These are phyloP conservation scores for Luehdorfia chinensis DNA, from an alignment of 1,140 invertebrate genomes.

Conservation along the genomic window DNA sequence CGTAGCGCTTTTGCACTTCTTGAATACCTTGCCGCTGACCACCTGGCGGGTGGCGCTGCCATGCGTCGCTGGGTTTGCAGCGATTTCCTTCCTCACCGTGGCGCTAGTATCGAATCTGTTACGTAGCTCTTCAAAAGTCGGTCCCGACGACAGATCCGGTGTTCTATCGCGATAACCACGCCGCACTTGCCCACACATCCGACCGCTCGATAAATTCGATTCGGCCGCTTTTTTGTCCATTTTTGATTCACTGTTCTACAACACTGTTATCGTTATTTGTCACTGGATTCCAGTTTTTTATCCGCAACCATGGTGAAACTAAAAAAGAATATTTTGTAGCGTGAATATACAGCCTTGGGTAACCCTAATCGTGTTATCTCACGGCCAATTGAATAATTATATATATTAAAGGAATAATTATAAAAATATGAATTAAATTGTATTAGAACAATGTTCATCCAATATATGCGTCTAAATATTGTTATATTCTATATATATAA, in stretches of 20 bases:
- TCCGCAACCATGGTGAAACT: conserved; percentile 29
- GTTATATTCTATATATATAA: not conserved
- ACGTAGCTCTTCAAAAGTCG: conserved; percentile 64
- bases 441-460: too few species aligned
- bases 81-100: conserved; percentile 52
- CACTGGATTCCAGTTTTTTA: conserved; percentile 26
- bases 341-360: not conserved
- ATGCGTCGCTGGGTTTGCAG: conserved; percentile 63
- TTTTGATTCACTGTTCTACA: conserved; percentile 23
- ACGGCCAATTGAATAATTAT: not conserved
- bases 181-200: conserved; percentile 54
- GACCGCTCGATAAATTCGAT: conserved; percentile 35
- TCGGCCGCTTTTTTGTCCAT: conserved; percentile 63
- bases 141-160: conserved; percentile 47
- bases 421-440: too few species aligned
- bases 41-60: conserved; percentile 72
- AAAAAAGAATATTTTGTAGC: conserved; percentile 4
- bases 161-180: conserved; percentile 35
- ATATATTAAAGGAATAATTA: conserved; percentile 6
- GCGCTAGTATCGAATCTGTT: conserved; percentile 65
- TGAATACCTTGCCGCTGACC: conserved; percentile 80
- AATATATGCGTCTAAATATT: too few species aligned
- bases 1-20: conserved; percentile 87
- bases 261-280: conserved; percentile 30
- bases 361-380: conserved; percentile 5